Base-by-base conservation (phyloP, 2,113 vertebrate genomes). In the Plecotus auritus region DNA sequence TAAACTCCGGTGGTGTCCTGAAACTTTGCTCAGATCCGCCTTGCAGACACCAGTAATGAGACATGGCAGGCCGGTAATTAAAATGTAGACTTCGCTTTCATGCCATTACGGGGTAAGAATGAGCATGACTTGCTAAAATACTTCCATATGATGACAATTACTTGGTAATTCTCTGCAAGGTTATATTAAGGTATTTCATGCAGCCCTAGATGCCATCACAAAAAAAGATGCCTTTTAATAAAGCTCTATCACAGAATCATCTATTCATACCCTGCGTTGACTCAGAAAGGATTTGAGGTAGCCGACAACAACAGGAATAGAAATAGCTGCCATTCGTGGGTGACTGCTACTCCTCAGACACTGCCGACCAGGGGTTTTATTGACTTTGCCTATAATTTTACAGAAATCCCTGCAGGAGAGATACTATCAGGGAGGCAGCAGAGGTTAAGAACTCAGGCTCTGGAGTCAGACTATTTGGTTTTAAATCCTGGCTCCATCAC, bases 181-280 rank as follows among this genome's bases (percentile, higher is more conserved):
- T 92, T 95, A 35, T 95, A 80, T 91, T 74, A 95, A 94, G 85
- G 74, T 88, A 40, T 83, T 76, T 85, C 83, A 5, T 20, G 56
- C 88, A 95, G 85, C n/a, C 70, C 67, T 78, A 80, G 85, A 95
- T 91, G 85, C 77, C 73, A 40, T 35, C 82, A 92, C 82, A 88
- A 91, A 97, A 97, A 95, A 91, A 91, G n/a, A 54, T 28, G 54
- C 69, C 73, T 96, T 93, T 95, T 93, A 95, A 97, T 89, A 93
- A 93, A 88, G 80, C 64, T 88, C 74, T 9, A 70, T 96, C 94
- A 35, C 85, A 76, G 10, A 78, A 28, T n/a, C 80, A 78, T 86
- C 94, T 97, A 83, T 96, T 95, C 93, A 86, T 89, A 86, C 74
- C 28, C 82, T 51, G 76, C 69, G 49, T 72, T 97, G 95, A 97